Evolutionary conservation across 2,797 vertebrate genomes (phyloP), one percentile per base, ranked within the genome.

Genomic region (Microctenopoma steveboyesi): DNA sequence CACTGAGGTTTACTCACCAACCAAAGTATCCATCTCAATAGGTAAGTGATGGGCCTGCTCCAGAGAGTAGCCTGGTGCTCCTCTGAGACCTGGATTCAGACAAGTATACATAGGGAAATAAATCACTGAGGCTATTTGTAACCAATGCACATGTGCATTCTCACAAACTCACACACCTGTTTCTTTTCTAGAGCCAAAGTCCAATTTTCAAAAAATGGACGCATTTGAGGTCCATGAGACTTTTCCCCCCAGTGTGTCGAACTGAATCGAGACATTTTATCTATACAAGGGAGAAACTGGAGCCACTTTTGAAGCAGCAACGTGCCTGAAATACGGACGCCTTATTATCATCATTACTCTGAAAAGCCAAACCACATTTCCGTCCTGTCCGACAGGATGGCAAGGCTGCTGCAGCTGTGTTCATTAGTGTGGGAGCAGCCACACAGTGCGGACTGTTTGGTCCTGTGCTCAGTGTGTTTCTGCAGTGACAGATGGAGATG

Each of bases 11-110:
- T 59, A 91, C 95, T 89, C 93, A 99, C 97, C 96, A 72, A 98
- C 96, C 81, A 98, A 90, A 79, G 96, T 93, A 88, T 99, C 98
- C 97, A 99, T 99, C 93, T 99, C 97, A 25, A 99, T 99, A n/a
- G 98, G 98, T 62, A 99, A 95, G 83, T 98, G 97, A 91, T 99
- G 96, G 54, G 98, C 96, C 92, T 98, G 98, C 87, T 99, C 97
- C 89, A 99, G 88, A 57, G 97, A 99, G 85, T 99, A 99, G 72
- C 97, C 97, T 5, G 98, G 97, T 42, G 97, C 98, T 92, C 97
- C 97, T 71, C 97, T 89, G 78, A 99, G 95, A 72, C 97, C 98
- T 99, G 78, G 28, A 85, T 64, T 55, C 56, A 81, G 50, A 63
- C 64, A 80, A 14, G 51, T 42, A 85, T 35, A 78, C 47, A 61